A percentile compares a stretch with the other conserved stretches of the same genome.
Conservation (phyloP, 2,113 vertebrate species). For the Equus quagga region DNA sequence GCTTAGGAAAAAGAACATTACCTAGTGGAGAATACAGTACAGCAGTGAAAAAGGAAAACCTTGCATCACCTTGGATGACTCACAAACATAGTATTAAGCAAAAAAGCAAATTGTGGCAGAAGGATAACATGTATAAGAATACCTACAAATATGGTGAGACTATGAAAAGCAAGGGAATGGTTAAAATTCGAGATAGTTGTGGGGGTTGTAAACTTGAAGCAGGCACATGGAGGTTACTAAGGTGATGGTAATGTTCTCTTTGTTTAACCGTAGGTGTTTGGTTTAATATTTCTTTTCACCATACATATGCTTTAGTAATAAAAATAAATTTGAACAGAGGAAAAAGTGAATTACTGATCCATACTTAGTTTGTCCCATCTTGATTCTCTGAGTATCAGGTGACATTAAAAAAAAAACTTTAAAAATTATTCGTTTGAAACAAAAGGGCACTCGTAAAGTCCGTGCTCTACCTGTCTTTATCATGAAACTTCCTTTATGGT, state of each 20-base stretch:
- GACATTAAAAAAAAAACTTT: neutral
- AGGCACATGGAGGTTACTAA: neutral
- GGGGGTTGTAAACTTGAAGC: neutral
- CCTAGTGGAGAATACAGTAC: neutral
- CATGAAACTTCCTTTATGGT: neutral
- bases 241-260: neutral
- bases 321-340: neutral
- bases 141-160: neutral
- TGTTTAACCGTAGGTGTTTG: neutral
- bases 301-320: neutral
- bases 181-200: neutral
- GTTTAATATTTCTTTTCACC: neutral
- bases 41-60: neutral
- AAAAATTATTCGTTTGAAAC: neutral
- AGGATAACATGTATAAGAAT: neutral
- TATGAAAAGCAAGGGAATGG: neutral
- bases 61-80: neutral
- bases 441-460: neutral
- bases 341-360: neutral
- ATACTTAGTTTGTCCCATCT: neutral
- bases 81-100: neutral
- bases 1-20: neutral
- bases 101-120: neutral
- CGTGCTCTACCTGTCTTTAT: neutral
- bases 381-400: neutral